Percentiles rank a stretch among this genome's conserved stretches.
phyloP scores from a whole-genome alignment of 2,113 vertebrate species.

The Gasterosteus nipponicus region DNA sequence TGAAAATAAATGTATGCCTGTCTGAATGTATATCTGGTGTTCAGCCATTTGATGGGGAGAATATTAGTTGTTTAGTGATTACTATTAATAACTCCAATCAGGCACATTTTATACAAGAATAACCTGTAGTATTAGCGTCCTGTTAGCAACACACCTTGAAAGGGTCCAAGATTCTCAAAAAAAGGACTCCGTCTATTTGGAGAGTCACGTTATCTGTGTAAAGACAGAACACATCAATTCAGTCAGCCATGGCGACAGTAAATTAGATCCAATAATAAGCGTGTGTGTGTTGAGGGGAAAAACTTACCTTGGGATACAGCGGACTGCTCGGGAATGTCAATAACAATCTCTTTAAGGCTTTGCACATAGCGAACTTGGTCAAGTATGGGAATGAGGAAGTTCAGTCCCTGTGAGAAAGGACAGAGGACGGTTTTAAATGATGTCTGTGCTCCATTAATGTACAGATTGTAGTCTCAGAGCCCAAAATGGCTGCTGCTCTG shows the following conservation, averaged over 20 bases:
- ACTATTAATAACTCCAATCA: background rate
- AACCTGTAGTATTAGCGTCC: background rate
- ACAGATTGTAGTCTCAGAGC: background rate
- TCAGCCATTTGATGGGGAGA: background rate
- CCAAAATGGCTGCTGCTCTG: background rate
- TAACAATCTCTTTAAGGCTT: constrained; percentile 93
- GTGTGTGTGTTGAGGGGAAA: background rate
- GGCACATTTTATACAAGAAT: background rate
- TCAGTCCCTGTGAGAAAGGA: constrained; percentile 83
- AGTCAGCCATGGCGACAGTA: background rate
- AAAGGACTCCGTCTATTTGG: constrained; percentile 88
- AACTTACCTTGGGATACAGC: constrained; percentile 87
- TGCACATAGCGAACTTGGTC: constrained; percentile 90
- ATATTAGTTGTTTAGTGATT: background rate
- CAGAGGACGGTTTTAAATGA: background rate
- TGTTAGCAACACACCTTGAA: constrained; percentile 84
- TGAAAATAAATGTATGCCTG: background rate
- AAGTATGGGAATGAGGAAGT: constrained; percentile 89
- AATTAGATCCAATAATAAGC: background rate
- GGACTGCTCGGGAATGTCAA: constrained; percentile 92
- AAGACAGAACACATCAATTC: background rate
- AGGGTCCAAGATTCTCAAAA: constrained; percentile 88
- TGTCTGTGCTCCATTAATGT: background rate
- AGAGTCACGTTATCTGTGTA: constrained; percentile 89
- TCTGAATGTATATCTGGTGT: background rate